These are phyloP conservation scores for Saccopteryx bilineata DNA, from an alignment of 2,113 vertebrate genomes.

Conservation along the genomic window DNA sequence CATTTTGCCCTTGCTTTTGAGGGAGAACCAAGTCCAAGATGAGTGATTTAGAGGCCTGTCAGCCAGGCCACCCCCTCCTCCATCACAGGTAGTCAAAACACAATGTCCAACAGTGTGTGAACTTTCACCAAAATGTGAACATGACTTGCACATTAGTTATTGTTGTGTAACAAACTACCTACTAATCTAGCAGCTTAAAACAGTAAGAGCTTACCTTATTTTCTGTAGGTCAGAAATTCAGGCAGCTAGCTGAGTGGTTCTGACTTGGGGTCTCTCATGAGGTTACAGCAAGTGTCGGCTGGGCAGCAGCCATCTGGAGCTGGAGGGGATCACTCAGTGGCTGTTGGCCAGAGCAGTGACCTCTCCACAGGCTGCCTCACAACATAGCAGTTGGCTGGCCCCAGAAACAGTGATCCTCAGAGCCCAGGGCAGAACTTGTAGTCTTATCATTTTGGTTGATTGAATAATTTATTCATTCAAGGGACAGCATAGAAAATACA, in stretches of 20 bases:
- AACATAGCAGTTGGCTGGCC: background rate
- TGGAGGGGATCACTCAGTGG: background rate
- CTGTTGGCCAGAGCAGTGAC: background rate
- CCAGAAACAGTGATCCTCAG: background rate
- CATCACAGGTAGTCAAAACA: background rate
- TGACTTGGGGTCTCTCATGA: background rate
- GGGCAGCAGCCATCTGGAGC: background rate
- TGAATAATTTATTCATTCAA: background rate
- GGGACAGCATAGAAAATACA: background rate
- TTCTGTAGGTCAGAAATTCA: background rate
- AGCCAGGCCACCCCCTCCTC: rapidly evolving
- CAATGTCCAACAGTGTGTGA: background rate
- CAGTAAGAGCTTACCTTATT: background rate
- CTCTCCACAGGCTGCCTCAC: too few species aligned
- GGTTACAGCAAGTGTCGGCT: background rate
- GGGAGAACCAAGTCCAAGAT: background rate
- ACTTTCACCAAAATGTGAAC: background rate
- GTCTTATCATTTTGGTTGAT: background rate
- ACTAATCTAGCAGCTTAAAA: background rate
- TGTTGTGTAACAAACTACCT: background rate
- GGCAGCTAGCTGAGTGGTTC: background rate
- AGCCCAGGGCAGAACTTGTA: background rate
- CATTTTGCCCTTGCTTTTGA: background rate
- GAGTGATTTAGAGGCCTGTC: background rate
- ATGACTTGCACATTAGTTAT: background rate